Conservation (phyloP, 2,797 vertebrate genomes). For the Oceanodroma leucorhoa region DNA sequence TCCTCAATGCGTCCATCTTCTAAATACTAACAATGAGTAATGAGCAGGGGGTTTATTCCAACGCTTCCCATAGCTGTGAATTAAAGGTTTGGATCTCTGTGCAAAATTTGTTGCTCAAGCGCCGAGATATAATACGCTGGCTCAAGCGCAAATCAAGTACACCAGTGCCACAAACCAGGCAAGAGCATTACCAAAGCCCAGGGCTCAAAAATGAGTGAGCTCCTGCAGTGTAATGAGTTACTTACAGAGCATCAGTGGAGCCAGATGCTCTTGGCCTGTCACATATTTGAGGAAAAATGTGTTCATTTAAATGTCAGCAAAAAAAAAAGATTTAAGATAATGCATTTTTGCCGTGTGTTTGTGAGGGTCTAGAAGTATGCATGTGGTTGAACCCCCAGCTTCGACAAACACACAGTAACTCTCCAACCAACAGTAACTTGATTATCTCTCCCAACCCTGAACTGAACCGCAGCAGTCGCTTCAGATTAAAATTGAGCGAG, state of each 20-base stretch:
- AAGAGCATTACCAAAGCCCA: neutral
- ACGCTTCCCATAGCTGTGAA: neutral
- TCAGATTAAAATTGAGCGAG: neutral
- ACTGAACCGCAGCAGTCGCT: neutral
- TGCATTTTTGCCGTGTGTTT: neutral
- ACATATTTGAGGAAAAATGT: conserved; percentile 18
- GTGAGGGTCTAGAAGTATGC: neutral
- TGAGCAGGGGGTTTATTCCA: neutral
- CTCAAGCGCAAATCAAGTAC: neutral
- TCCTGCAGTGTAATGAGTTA: conserved; percentile 34
- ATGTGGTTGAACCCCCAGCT: conserved; percentile 27
- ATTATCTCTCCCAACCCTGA: neutral
- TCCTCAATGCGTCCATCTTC: neutral
- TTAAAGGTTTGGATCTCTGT: neutral
- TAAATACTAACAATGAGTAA: neutral
- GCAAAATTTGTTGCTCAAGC: neutral
- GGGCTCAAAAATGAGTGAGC: neutral
- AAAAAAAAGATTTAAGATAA: conserved; percentile 45
- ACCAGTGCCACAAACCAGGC: neutral
- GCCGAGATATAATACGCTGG: neutral
- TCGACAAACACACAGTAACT: neutral
- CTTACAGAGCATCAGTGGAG: conserved; percentile 4
- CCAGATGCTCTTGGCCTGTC: conserved; percentile 28
- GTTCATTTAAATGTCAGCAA: conserved; percentile 24
- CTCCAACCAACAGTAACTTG: neutral